These are phyloP conservation scores for Zapornia atra DNA, from an alignment of 2,113 vertebrate species.

Conservation along the genomic window DNA sequence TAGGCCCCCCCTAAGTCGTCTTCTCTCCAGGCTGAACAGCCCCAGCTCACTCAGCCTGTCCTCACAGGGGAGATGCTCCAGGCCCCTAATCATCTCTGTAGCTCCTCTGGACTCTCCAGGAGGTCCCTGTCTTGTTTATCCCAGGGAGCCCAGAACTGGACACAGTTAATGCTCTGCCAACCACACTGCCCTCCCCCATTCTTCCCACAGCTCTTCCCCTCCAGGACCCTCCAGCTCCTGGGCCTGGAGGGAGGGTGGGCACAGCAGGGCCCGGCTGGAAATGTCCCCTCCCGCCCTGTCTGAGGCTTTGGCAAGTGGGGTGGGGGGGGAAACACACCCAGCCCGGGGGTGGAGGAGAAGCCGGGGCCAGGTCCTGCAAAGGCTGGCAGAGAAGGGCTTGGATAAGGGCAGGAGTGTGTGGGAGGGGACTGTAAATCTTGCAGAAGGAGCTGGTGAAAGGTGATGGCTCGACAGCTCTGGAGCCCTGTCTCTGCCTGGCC, in stretches of 20 bases:
- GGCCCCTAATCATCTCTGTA: too few species aligned
- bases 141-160: too few species aligned
- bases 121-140: too few species aligned
- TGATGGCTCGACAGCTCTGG: neutral
- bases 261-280: neutral
- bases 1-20: too few species aligned
- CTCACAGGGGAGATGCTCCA: too few species aligned
- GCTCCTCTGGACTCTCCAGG: too few species aligned
- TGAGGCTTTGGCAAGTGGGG: neutral
- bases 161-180: neutral
- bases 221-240: neutral
- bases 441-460: neutral
- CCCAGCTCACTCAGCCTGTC: too few species aligned
- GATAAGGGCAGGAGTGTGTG: neutral
- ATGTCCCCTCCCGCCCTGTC: neutral
- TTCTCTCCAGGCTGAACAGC: too few species aligned
- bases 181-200: rapidly evolving
- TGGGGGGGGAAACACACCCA: neutral
- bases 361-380: neutral
- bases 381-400: neutral
- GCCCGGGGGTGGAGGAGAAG: neutral
- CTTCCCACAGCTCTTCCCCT: neutral
- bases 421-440: neutral
- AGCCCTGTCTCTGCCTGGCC: neutral
- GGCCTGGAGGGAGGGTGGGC: neutral